Percentiles rank a stretch among this genome's conserved stretches.
These are phyloP conservation scores for Wasmannia auropunctata DNA, from an alignment of 1,140 invertebrate species.

Conservation along the genomic window DNA sequence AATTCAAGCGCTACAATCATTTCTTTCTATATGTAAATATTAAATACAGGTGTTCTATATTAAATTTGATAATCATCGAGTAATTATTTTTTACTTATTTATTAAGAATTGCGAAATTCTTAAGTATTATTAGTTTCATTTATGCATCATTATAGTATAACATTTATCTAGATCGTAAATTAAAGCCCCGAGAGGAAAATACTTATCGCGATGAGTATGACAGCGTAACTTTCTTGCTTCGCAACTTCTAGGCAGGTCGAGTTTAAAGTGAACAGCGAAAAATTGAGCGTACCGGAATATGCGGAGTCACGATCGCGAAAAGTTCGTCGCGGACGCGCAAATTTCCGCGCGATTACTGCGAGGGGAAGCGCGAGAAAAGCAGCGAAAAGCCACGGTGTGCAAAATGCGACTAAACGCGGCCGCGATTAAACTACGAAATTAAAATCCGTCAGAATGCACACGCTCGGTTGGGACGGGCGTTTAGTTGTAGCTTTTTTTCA, in stretches of 20 bases:
- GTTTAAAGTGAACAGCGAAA: constrained; percentile 18
- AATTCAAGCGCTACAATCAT: constrained; percentile 10
- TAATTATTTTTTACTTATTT: constrained; percentile 3
- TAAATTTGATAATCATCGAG: neutral
- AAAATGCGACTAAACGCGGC: constrained; percentile 5
- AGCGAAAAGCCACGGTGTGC: neutral
- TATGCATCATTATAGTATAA: neutral
- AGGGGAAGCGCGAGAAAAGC: neutral
- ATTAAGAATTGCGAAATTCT: neutral
- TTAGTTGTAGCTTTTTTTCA: constrained; percentile 23
- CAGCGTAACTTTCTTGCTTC: neutral
- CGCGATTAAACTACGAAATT: constrained; percentile 52
- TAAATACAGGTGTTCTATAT: neutral
- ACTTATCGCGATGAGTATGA: neutral
- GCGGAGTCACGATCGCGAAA: constrained; percentile 33
- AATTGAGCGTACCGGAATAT: neutral
- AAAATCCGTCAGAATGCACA: constrained; percentile 41
- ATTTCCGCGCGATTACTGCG: constrained; percentile 29
- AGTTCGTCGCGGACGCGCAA: constrained; percentile 18
- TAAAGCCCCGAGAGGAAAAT: neutral
- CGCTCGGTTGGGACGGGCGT: neutral
- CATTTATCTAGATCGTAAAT: neutral
- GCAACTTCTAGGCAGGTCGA: neutral
- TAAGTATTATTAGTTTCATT: neutral
- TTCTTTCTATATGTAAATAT: neutral